Evolutionary conservation across 2,888 invertebrate species (phyloP).

Genomic region (Drosophila emarginata): DNA sequence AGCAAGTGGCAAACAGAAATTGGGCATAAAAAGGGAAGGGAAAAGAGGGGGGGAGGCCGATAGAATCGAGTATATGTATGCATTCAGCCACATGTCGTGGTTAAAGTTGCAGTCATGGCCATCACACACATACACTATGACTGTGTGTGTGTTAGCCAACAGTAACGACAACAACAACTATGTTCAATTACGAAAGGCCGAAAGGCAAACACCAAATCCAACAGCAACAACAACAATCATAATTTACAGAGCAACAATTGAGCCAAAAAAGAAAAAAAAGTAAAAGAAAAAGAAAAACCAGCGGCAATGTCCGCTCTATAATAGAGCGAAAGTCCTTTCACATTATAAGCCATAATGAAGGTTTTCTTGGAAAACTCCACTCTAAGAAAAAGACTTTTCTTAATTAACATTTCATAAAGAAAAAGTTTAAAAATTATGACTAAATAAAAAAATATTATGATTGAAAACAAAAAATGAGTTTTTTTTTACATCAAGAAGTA

Average conservation of each 20-base stretch:
- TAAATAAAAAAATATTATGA: too few species aligned
- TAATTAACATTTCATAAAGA: background rate
- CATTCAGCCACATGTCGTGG: constrained; percentile 40
- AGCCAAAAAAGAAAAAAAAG: constrained; percentile 9
- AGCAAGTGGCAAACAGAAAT: constrained; percentile 45
- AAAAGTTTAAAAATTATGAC: background rate
- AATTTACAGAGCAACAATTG: constrained; percentile 50
- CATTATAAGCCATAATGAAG: background rate
- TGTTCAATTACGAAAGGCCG: constrained; percentile 54
- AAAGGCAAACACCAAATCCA: constrained; percentile 55
- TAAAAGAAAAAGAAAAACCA: constrained; percentile 23
- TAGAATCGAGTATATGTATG: constrained; percentile 20
- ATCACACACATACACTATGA: background rate
- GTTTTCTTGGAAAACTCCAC: constrained; percentile 9
- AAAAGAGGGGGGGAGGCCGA: background rate
- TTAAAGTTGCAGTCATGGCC: constrained; percentile 33
- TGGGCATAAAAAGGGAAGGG: constrained; percentile 40
- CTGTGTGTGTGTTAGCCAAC: constrained; percentile 1
- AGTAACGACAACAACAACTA: constrained; percentile 19
- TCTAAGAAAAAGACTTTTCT: background rate
- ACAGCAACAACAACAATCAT: constrained; percentile 60
- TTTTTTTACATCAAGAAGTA: too few species aligned
- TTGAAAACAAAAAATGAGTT: too few species aligned
- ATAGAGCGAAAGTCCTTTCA: constrained; percentile 33
- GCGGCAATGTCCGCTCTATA: constrained; percentile 26